A percentile compares a stretch with the other conserved stretches of the same genome.
Evolutionary conservation across 2,888 invertebrate species (phyloP).

Genomic region (Tetheella fluctuosa): DNA sequence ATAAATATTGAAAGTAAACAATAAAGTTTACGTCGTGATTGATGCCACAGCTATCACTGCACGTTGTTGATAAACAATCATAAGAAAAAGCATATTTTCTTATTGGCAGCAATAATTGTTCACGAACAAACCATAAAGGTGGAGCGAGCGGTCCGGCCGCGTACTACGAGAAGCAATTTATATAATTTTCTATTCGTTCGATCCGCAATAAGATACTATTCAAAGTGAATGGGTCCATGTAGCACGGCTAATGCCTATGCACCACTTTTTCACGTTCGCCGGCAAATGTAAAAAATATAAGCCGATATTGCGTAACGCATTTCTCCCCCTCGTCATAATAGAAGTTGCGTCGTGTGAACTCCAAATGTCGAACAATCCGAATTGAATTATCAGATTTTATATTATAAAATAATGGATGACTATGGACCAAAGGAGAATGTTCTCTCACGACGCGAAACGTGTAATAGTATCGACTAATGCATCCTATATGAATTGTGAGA

Average conservation of each 20-base stretch:
- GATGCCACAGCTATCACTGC: slow-evolving; percentile 7
- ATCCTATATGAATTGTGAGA: background rate
- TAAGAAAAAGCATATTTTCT: slow-evolving; percentile 50
- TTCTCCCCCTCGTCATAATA: slow-evolving; percentile 37
- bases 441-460: slow-evolving; percentile 24
- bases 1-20: slow-evolving; percentile 8
- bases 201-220: slow-evolving; percentile 64
- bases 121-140: slow-evolving; percentile 52
- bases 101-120: slow-evolving; percentile 55
- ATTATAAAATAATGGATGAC: slow-evolving; percentile 41
- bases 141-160: slow-evolving; percentile 40
- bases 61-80: slow-evolving; percentile 23
- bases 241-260: slow-evolving; percentile 63
- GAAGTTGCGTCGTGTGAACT: slow-evolving; percentile 47
- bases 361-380: slow-evolving; percentile 47
- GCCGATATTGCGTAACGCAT: slow-evolving; percentile 47
- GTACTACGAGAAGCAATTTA: slow-evolving; percentile 71
- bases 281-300: slow-evolving; percentile 39
- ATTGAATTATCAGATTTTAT: slow-evolving; percentile 42
- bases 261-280: slow-evolving; percentile 60
- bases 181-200: slow-evolving; percentile 71
- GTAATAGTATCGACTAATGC: slow-evolving; percentile 8
- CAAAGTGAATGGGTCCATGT: slow-evolving; percentile 62
- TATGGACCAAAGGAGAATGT: slow-evolving; percentile 30
- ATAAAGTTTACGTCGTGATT: slow-evolving; percentile 4